Base-by-base conservation (phyloP, 2,113 vertebrate genomes). In the Cichladusa arquata region DNA sequence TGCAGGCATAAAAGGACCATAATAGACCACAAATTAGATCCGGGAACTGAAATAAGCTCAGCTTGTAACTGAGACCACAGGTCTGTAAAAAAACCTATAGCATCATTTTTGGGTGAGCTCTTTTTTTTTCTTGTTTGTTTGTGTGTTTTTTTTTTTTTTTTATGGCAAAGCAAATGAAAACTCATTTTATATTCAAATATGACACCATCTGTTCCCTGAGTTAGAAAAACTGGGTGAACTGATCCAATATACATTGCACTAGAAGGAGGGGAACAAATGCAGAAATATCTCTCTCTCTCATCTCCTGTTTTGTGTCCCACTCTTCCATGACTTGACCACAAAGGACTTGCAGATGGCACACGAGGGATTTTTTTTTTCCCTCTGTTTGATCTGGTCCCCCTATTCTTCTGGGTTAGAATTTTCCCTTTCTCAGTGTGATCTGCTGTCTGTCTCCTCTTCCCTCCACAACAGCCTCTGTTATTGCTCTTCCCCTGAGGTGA, bases 181-280 rank as follows among this genome's bases (percentile, higher is more conserved):
- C 90, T 93, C 88, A 96, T 95, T 96, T 98, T 95, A 92, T 96
- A 96, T 97, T 96, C 93, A 97, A 96, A 97, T 95, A 97, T 96
- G 95, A 97, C 94, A 97, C 90, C 93, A 97, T 97, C 88, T 97
- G 93, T 97, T 97, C 96, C 66, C 56, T 44, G 89, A 96, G 90
- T 94, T 97, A 95, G 93, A 97, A 96, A 97, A 96, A 95, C 93
- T 96, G 92, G 90, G 90, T 95, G 84, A 97, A 95, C 90, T 78
- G 90, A 97, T 97, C 84, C 91, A 95, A 96, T 93, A 97, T 96
- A 95, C 84, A 92, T 91, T 66, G 96, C 26, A 2, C 77, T 97
- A 93, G 95, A 96, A 95, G 61, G 81, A 94, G 74, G 78, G 82
- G 91, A 88, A 94, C 82, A 94, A 94, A 94, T 81, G 92, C 80